phyloP scores from a whole-genome alignment of 1,140 invertebrate genomes.

The roundworm (Caenorhabditis elegans) region WBcel235 BX284603.4:11799001-11799500 shows the following conservation, averaged over 20 bases:
- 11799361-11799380: too few relatives aligned
- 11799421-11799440: too few relatives aligned
- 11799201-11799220: constrained; percentile 34
- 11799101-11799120: constrained; percentile 46
- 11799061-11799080: constrained; percentile 59
- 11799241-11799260: constrained; percentile 41
- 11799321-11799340: constrained; percentile 26
- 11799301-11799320: constrained; percentile 40
- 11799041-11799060: constrained; percentile 58
- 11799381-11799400: too few relatives aligned
- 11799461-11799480: too few relatives aligned
- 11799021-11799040: constrained; percentile 39
- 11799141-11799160: constrained; percentile 7
- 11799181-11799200: not conserved
- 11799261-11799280: constrained; percentile 7
- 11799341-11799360: too few relatives aligned
- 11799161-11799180: not conserved
- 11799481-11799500: too few relatives aligned
- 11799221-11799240: constrained; percentile 40
- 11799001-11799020: constrained; percentile 36
- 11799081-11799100: constrained; percentile 53
- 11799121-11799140: not conserved
- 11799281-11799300: constrained; percentile 33
- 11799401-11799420: too few relatives aligned
- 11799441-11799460: too few relatives aligned